A percentile compares a stretch with the other conserved stretches of the same genome.
Evolutionary conservation across 1,140 invertebrate species (phyloP).

Genomic region (Schlechtendalia chinensis): DNA sequence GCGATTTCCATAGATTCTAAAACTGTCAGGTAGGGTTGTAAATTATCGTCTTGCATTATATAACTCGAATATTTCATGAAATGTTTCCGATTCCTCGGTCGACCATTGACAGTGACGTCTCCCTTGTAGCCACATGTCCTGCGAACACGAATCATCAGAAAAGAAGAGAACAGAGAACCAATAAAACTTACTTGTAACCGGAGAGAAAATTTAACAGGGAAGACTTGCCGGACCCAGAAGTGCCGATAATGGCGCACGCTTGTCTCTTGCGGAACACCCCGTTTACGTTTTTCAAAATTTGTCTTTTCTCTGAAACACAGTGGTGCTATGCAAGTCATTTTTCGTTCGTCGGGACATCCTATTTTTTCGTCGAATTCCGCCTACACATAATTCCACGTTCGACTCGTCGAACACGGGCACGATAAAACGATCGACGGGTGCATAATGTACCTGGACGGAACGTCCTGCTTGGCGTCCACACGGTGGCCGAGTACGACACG

Average conservation of each 20-base stretch:
- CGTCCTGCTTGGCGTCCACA: constrained; percentile 9
- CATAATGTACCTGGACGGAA: constrained; percentile 6
- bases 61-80: constrained; percentile 78
- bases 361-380: too few relatives aligned
- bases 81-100: constrained; percentile 51
- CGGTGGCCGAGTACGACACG: background rate
- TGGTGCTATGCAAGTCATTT: too few relatives aligned
- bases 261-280: constrained; percentile 76
- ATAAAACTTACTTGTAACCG: constrained; percentile 63
- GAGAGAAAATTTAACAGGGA: constrained; percentile 87
- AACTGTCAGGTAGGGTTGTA: constrained; percentile 75
- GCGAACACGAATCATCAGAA: background rate
- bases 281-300: constrained; percentile 63
- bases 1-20: constrained; percentile 80
- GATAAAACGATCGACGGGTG: background rate
- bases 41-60: constrained; percentile 85
- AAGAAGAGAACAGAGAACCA: background rate
- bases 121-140: constrained; percentile 44
- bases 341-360: background rate
- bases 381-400: too few relatives aligned
- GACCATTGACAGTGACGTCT: constrained; percentile 37
- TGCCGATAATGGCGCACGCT: constrained; percentile 90
- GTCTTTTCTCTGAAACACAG: background rate
- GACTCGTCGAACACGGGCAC: too few relatives aligned
- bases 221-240: constrained; percentile 89